These are phyloP conservation scores for Leucophenga maculata DNA, from an alignment of 2,888 invertebrate genomes.

Conservation along the genomic window DNA sequence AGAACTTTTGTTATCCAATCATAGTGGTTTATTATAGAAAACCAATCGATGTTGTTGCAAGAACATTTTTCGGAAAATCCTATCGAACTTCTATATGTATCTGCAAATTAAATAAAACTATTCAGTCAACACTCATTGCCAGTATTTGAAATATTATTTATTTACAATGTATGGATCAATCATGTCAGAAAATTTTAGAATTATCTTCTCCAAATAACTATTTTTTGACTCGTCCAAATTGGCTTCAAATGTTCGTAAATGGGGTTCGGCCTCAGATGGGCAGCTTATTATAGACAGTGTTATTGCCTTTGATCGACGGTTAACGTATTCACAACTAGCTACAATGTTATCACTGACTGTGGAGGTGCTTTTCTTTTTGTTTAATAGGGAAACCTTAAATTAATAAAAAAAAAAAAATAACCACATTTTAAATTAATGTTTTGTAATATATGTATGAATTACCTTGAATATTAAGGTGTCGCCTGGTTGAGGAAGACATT, in stretches of 20 bases:
- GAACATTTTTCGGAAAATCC: slow-evolving; percentile 5
- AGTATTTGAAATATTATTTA: too few relatives aligned
- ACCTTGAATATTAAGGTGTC: slow-evolving; percentile 53
- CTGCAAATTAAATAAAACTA: background rate
- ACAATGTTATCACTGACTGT: slow-evolving; percentile 43
- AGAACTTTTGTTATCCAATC: too few relatives aligned
- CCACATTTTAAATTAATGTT: too few relatives aligned
- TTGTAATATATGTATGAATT: background rate
- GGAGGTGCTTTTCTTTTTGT: background rate
- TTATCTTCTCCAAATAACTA: slow-evolving; percentile 27
- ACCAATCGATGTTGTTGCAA: background rate
- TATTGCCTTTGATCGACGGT: slow-evolving; percentile 54
- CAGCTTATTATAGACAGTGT: slow-evolving; percentile 48
- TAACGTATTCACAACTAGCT: slow-evolving; percentile 52
- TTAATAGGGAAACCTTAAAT: too few relatives aligned
- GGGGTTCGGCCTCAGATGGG: background rate
- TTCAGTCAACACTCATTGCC: too few relatives aligned
- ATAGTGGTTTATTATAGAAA: too few relatives aligned
- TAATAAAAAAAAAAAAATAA: too few relatives aligned
- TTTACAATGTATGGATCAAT: slow-evolving; percentile 42
- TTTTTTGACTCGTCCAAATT: slow-evolving; percentile 37
- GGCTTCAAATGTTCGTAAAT: slow-evolving; percentile 36
- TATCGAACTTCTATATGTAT: slow-evolving; percentile 16
- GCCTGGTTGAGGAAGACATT: slow-evolving; percentile 38
- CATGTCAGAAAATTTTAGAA: slow-evolving; percentile 42